Evolutionary conservation across 2,113 vertebrate genomes (phyloP).

Genomic region (Pao palembangensis): DNA sequence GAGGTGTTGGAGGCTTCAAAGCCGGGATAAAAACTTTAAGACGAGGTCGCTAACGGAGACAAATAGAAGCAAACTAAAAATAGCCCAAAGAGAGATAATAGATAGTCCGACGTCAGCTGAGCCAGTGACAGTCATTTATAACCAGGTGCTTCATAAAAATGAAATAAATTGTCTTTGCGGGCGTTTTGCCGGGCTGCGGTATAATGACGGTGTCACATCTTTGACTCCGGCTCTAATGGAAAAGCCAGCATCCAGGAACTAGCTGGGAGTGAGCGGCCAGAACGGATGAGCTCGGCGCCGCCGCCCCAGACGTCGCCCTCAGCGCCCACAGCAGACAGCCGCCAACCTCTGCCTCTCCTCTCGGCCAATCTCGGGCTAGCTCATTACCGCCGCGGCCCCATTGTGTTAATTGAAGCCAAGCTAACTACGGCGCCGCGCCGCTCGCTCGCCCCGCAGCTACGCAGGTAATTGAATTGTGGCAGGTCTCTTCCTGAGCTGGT

Average conservation of each 20-base stretch:
- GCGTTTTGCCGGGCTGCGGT: constrained; percentile 30
- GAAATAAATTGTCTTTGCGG: constrained; percentile 55
- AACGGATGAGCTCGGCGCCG: constrained; percentile 58
- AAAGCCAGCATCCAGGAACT: constrained; percentile 55
- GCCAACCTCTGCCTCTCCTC: constrained; percentile 62
- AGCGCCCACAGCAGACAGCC: constrained; percentile 53
- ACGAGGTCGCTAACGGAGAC: constrained; percentile 38
- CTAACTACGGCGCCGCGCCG: constrained; percentile 68
- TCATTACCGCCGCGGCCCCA: constrained; percentile 70
- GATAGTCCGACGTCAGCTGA: constrained; percentile 58
- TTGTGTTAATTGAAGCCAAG: constrained; percentile 78
- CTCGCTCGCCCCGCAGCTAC: constrained; percentile 73
- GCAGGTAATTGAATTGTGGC: constrained; percentile 81
- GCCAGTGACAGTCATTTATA: constrained; percentile 61
- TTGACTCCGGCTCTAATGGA: constrained; percentile 60
- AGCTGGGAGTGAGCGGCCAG: constrained; percentile 59
- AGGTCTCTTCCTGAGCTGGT: constrained; percentile 75
- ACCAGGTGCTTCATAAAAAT: constrained; percentile 45
- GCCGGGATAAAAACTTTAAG: background rate
- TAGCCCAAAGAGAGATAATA: constrained; percentile 52
- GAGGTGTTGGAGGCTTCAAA: too few relatives aligned
- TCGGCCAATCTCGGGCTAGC: constrained; percentile 60
- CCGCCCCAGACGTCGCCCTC: constrained; percentile 57
- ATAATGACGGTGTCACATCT: constrained; percentile 62
- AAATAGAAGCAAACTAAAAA: constrained; percentile 49